Conservation (phyloP, 2,888 invertebrate species). For the Drosophila nr. perissopoda region DNA sequence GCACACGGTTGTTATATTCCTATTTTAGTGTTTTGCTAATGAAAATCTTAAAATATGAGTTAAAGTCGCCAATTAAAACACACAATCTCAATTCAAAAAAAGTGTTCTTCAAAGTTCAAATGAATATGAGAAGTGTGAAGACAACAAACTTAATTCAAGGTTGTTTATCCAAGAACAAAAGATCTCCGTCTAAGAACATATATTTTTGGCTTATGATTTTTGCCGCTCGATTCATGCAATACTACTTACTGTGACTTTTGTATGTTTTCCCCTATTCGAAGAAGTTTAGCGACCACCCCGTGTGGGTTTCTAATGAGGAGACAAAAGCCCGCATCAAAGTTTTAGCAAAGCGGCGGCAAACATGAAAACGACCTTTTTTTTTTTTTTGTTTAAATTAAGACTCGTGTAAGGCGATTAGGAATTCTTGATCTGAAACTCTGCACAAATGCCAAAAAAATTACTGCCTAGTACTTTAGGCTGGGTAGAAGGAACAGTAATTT, state of each 20-base stretch:
- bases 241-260: conserved; percentile 64
- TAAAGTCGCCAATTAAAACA: background rate
- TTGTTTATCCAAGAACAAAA: background rate
- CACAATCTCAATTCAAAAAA: background rate
- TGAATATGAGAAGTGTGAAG: background rate
- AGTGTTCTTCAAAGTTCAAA: background rate
- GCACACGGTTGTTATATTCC: conserved; percentile 3
- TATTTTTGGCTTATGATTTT: background rate
- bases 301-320: conserved; percentile 52
- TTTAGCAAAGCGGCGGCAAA: conserved; percentile 39
- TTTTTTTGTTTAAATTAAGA: conserved; percentile 34
- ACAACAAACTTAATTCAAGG: background rate
- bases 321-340: conserved; percentile 57
- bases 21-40: conserved; percentile 5
- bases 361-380: conserved; percentile 44
- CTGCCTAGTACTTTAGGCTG: background rate
- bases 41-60: background rate
- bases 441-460: conserved; percentile 21
- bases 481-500: background rate
- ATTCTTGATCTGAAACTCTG: conserved; percentile 12
- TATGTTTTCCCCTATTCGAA: conserved; percentile 28
- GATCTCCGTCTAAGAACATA: background rate
- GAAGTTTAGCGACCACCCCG: conserved; percentile 64
- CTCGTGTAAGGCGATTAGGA: conserved; percentile 51
- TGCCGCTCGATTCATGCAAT: conserved; percentile 37